A percentile compares a stretch with the other conserved stretches of the same genome.
These are phyloP conservation scores for Ursus arctos DNA, from an alignment of 2,113 vertebrate genomes.

Conservation along the genomic window DNA sequence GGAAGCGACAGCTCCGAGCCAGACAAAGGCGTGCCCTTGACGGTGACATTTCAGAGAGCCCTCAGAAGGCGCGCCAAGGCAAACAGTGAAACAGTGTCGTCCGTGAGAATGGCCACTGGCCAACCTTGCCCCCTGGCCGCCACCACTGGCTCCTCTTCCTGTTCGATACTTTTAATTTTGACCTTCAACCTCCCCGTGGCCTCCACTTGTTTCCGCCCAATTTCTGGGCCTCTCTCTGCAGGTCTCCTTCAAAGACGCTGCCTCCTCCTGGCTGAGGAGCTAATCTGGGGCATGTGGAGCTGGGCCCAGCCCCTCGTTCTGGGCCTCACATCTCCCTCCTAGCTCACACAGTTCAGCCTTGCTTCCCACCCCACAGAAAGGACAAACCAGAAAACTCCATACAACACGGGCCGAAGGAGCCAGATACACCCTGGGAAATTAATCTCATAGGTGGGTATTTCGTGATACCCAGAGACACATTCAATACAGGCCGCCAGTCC, in stretches of 20 bases:
- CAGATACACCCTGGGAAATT: not conserved
- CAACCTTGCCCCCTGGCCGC: not conserved
- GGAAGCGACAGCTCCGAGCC: not conserved
- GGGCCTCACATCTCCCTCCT: not conserved
- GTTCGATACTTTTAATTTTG: not conserved
- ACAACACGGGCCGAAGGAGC: not conserved
- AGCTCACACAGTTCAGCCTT: not conserved
- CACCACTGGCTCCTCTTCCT: not conserved
- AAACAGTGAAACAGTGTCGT: not conserved
- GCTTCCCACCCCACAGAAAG: not conserved
- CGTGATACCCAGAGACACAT: not conserved
- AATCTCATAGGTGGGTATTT: too few relatives aligned
- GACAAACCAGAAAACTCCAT: not conserved
- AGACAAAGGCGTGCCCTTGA: not conserved
- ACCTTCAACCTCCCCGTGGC: accelerated
- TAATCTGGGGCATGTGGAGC: accelerated
- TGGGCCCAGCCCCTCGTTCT: accelerated
- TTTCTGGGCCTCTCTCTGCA: accelerated
- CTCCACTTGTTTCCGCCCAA: not conserved
- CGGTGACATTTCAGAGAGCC: not conserved
- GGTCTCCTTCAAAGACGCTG: accelerated
- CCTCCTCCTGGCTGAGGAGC: accelerated
- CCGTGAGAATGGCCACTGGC: accelerated
- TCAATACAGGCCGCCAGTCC: not conserved
- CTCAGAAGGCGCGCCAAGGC: not conserved